Base-by-base conservation (phyloP, 2,113 vertebrate genomes). In the Heterotis niloticus region DNA sequence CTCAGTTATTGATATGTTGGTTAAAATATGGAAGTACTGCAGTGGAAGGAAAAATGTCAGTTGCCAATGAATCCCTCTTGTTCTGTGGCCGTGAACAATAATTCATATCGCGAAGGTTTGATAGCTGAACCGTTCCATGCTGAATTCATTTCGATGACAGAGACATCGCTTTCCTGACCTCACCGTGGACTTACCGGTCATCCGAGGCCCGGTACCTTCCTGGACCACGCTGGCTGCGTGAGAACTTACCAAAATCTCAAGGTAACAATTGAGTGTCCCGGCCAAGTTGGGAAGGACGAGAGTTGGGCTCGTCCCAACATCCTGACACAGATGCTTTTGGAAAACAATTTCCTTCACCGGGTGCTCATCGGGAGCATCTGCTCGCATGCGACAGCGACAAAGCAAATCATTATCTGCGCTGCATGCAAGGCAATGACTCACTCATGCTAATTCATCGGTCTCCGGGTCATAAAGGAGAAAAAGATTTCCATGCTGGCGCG, bases 371-470 rank as follows among this genome's bases (percentile, higher is more conserved):
- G 62, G 28, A 75, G 57, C 74, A 75, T 75, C 74, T 75, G 74
- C 62, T 75, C 74, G 34, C 57, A 75, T 29, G 74, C 62, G 62
- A 57, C 74, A 29, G 74, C 20, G 74, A 75, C 56, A 75, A 64
- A 75, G 57, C 57, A 34, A 64, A 75, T 75, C 59, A 75, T 75
- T 75, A 75, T 64, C 74, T 75, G 26, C 24, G 59, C 74, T 75
- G 54, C 62, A 75, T 75, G 29, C 59, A 64, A 75, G 74, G 74
- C 74, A 62, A 57, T 75, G 74, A 75, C 59, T 75, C 74, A 75
- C 26, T 64, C 74, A 75, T 75, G 74, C 57, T 75, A 75, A 75
- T 75, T 75, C 14, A 29, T 75, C 62, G 74, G 59, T 75, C 74
- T 75, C 57, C 62, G 62, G 28, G 74, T 75, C 74, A 75, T 75